Evolutionary conservation across 1,140 invertebrate genomes (phyloP), one percentile per base, ranked within the genome.

Genomic region (Ectropis grisescens): DNA sequence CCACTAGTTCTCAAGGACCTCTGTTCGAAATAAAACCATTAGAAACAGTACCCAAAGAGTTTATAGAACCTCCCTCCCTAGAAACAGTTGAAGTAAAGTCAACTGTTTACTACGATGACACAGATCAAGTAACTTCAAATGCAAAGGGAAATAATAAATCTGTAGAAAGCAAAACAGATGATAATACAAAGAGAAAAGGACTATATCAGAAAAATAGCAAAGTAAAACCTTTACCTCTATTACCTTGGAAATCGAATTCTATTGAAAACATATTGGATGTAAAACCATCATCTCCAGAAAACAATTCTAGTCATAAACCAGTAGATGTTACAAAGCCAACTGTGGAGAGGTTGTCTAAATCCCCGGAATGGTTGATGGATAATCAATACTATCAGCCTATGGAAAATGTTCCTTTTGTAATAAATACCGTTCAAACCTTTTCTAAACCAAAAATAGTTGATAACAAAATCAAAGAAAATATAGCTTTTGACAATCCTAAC

Each of bases 381-480:
- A 81, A 81, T 16, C 54, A 76, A 41, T 78, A 78, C 36, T 78
- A 78, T 36, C 72, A 75, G 41, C 74, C 71, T 1, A 50, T 76
- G 32, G 47, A 72, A 32, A 68, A 66, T 44, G 62, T 70, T 16
- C 58, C 72, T 1, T 65, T 76, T 28, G 44, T 62, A 22, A 68
- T 69, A 19, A 74, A 72, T 28, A 61, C 67, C 7, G 44, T 36
- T 0, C 59, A 57, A 42, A 30, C 41, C 3, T 43, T 47, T 29
- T 37, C 16, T 4, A 58, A 55, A 33, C 37, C 46, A 0, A 41
- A 41, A 26, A 26, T 26, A n/a, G 32, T 29, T 1, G 23, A 50
- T 22, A 8, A 12, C 16, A 45, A 31, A 19, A n/a, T 16, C 0
- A 58, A 57, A 41, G 42, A 34, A 19, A 15, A 35, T 24, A 13